Evolutionary conservation across 2,888 invertebrate species (phyloP).

Genomic region (Barypeithes pellucidus): DNA sequence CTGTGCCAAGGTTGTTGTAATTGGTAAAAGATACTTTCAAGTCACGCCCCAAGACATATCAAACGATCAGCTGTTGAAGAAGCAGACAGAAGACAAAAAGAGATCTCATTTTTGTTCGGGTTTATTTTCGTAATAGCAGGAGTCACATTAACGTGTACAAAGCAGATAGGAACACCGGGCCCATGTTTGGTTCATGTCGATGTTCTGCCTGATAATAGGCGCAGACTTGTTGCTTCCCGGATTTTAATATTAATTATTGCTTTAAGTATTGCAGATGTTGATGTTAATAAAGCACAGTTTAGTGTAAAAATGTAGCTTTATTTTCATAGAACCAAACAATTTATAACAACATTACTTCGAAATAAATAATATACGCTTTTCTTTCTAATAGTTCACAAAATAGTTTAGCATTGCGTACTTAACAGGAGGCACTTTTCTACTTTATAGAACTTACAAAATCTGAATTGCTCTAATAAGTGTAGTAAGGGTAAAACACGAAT

Average conservation of each 20-base stretch:
- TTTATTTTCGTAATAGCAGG: no score
- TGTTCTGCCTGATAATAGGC: no score
- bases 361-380: conserved; percentile 65
- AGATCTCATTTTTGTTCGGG: no score
- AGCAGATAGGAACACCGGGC: no score
- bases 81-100: no score
- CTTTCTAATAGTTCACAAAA: conserved; percentile 68
- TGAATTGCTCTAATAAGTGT: conserved; percentile 21
- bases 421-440: conserved; percentile 70
- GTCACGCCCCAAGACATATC: no score
- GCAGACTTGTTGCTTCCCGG: background rate
- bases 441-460: conserved; percentile 55
- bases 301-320: conserved; percentile 70
- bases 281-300: conserved; percentile 10
- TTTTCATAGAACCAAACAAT: conserved; percentile 65
- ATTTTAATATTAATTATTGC: no score
- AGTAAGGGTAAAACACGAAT: background rate
- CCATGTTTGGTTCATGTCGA: no score
- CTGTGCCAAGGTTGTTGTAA: no score
- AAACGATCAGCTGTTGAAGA: no score
- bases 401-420: conserved; percentile 70
- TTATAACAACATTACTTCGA: conserved; percentile 69
- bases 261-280: background rate
- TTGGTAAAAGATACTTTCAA: no score
- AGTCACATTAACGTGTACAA: no score